phyloP scores from a whole-genome alignment of 2,888 invertebrate genomes.

The Drosophila neutralis region DNA sequence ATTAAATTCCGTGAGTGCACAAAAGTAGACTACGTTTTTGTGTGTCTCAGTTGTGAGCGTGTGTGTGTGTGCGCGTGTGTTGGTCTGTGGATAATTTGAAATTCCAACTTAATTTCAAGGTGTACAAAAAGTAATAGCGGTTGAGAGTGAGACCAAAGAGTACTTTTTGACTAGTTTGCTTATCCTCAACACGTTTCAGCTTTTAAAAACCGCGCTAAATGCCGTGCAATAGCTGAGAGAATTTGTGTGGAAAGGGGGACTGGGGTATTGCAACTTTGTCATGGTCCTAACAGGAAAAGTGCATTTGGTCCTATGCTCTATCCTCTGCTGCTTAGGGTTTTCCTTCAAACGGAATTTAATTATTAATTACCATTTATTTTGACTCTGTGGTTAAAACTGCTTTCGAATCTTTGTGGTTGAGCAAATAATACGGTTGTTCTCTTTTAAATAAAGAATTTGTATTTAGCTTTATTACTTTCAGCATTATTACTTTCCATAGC shows the following conservation, averaged over 20 bases:
- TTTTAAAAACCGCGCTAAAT: slow-evolving; percentile 69
- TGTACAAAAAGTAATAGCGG: slow-evolving; percentile 10
- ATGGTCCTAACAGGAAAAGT: slow-evolving; percentile 44
- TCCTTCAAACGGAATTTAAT: slow-evolving; percentile 30
- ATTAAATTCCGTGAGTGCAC: slow-evolving; percentile 73
- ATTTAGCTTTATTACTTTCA: background rate
- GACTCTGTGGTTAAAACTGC: background rate
- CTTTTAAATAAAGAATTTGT: background rate
- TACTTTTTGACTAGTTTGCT: slow-evolving; percentile 25
- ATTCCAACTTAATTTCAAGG: slow-evolving; percentile 75
- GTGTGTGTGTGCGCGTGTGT: slow-evolving; percentile 3
- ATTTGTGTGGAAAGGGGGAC: background rate
- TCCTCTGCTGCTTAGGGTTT: slow-evolving; percentile 4
- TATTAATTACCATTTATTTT: slow-evolving; percentile 71
- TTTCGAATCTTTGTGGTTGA: background rate
- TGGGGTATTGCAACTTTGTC: slow-evolving; percentile 26
- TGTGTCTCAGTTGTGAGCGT: slow-evolving; percentile 22
- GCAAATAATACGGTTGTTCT: background rate
- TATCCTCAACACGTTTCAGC: slow-evolving; percentile 75
- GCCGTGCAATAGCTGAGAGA: slow-evolving; percentile 18
- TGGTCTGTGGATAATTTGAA: slow-evolving; percentile 63
- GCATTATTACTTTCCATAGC: background rate
- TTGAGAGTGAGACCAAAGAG: slow-evolving; percentile 9
- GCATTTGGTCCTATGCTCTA: slow-evolving; percentile 21
- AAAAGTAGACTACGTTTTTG: slow-evolving; percentile 56